Evolutionary conservation across 2,888 invertebrate genomes (phyloP).

Genomic region (Patella pellucida): DNA sequence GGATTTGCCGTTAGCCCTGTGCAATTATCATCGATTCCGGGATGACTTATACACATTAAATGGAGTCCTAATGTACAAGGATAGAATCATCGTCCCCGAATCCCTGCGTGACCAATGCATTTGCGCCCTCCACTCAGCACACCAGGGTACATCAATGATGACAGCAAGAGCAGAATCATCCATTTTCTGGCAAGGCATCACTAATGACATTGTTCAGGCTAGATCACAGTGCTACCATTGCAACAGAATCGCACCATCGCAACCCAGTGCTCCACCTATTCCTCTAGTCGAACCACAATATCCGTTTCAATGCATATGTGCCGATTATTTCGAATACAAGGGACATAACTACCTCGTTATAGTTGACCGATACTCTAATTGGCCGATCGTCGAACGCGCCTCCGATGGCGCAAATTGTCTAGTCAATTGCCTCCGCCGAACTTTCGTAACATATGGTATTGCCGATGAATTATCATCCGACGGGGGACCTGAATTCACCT

Average conservation of each 20-base stretch:
- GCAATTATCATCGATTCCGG: slow-evolving; percentile 24
- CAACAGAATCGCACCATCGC: slow-evolving; percentile 43
- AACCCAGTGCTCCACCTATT: slow-evolving; percentile 44
- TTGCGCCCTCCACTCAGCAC: slow-evolving; percentile 43
- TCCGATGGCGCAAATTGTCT: slow-evolving; percentile 38
- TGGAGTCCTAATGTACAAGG: slow-evolving; percentile 39
- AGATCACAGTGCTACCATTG: slow-evolving; percentile 26
- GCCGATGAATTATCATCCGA: slow-evolving; percentile 46
- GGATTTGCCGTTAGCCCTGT: slow-evolving; percentile 15
- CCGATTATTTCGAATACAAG: slow-evolving; percentile 2
- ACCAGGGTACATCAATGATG: slow-evolving; percentile 47
- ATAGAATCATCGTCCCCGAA: slow-evolving; percentile 43
- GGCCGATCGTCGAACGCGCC: no score
- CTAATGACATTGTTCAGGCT: slow-evolving; percentile 11
- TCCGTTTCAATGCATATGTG: slow-evolving; percentile 38
- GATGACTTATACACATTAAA: slow-evolving; percentile 24
- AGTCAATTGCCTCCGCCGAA: slow-evolving; percentile 36
- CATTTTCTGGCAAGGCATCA: slow-evolving; percentile 46
- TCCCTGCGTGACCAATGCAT: slow-evolving; percentile 36
- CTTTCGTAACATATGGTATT: slow-evolving; percentile 46
- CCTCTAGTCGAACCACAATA: slow-evolving; percentile 31
- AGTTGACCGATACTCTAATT: slow-evolving; percentile 48
- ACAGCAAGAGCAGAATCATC: slow-evolving; percentile 42
- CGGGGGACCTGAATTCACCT: slow-evolving; percentile 46
- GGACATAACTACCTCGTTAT: slow-evolving; percentile 41